phyloP scores from a whole-genome alignment of 2,113 vertebrate genomes.

The Cathartes aura region DNA sequence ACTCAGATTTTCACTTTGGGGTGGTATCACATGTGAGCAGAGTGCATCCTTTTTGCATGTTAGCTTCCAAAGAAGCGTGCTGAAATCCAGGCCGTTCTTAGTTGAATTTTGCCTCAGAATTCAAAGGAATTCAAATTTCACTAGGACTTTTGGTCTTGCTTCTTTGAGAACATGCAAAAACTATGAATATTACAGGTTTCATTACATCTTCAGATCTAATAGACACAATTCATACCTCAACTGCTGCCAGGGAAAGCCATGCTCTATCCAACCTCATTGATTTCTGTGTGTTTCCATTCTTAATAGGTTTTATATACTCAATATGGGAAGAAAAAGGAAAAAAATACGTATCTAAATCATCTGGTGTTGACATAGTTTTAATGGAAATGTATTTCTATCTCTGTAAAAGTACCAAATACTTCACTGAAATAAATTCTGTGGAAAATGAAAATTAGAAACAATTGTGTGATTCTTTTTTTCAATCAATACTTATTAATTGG shows the following conservation, averaged over 20 bases:
- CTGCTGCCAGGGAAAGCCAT: not conserved
- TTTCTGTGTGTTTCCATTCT: not conserved
- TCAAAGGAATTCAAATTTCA: not conserved
- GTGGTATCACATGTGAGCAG: fast-evolving
- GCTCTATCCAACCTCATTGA: not conserved
- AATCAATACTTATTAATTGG: constrained; percentile 2
- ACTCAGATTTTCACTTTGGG: not conserved
- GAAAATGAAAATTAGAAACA: constrained; percentile 12
- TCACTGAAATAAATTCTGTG: not conserved
- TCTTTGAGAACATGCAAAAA: not conserved
- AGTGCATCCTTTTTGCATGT: not conserved
- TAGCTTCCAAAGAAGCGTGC: not conserved
- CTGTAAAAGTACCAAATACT: not conserved
- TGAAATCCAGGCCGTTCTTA: not conserved
- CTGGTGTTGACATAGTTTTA: not conserved
- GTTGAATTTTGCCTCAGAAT: not conserved
- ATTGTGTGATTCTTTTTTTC: not conserved
- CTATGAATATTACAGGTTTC: not conserved
- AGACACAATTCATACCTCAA: not conserved
- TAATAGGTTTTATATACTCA: not conserved
- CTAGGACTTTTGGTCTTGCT: not conserved
- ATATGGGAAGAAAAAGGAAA: not conserved
- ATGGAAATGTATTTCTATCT: not conserved
- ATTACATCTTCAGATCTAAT: not conserved
- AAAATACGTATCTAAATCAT: not conserved